Evolutionary conservation across 2,888 invertebrate genomes (phyloP), one percentile per base, ranked within the genome.

Genomic region (Ctena decussata): DNA sequence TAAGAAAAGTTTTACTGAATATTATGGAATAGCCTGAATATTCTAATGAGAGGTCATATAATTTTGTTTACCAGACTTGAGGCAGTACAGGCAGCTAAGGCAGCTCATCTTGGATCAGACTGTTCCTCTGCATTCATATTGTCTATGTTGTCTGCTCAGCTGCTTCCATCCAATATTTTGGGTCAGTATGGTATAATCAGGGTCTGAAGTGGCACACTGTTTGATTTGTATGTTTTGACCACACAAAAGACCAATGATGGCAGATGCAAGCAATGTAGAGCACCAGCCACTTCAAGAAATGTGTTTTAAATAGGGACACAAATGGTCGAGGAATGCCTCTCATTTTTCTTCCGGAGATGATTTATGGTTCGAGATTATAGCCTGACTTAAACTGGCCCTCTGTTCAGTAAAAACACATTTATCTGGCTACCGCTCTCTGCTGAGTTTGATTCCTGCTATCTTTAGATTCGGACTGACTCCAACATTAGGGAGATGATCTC

Each of bases 281-380:
- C n/a, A n/a, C n/a, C n/a, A n/a, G n/a, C 8, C 53, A 53, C 53
- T 53, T 53, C 53, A 53, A 5, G n/a, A 15, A 53, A 53, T 53
- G 53, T 53, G 53, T 53, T 53, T 53, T 53, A 21, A 53, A 53
- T 53, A 53, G 53, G 8, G 8, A n/a, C 53, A 53, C 53, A 53
- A 53, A 53, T 53, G 53, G 53, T n/a, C 21, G 12, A 53, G 21
- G n/a, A n/a, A 5, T 53, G 53, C 21, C n/a, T n/a, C 5, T 65
- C 79, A 83, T 83, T 79, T 71, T 70, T 83, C 82, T 75, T 32
- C 21, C 27, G 27, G 21, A 44, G 39, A 74, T 57, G 75, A 83
- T 83, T 78, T 79, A 79, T 79, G 74, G 74, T 69, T 49, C 49
- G 69, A 70, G 73, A 78, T 65, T 74, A 72, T 70, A 82, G 73